Percentiles rank a stretch among this genome's conserved stretches.
These are phyloP conservation scores for Nomia melanderi DNA, from an alignment of 1,140 invertebrate species.

Conservation along the genomic window DNA sequence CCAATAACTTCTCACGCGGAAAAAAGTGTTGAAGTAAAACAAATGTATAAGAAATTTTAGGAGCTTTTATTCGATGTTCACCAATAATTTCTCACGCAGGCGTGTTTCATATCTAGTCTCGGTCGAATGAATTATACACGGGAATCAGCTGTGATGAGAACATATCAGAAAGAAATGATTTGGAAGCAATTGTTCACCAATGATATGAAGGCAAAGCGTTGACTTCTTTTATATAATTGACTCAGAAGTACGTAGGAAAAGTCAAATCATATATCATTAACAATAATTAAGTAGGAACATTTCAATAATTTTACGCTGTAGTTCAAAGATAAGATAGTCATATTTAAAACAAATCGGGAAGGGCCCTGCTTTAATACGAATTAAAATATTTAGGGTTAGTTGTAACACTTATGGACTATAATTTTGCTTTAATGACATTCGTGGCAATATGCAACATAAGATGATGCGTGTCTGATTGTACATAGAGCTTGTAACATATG, in stretches of 20 bases:
- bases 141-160: constrained; percentile 57
- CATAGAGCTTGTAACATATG: constrained; percentile 46
- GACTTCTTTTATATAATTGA: constrained; percentile 35
- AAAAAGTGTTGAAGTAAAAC: too few species aligned
- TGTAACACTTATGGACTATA: background rate
- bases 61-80: too few species aligned
- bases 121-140: background rate
- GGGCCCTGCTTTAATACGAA: background rate
- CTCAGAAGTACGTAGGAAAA: constrained; percentile 4
- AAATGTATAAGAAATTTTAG: too few species aligned
- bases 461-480: constrained; percentile 16
- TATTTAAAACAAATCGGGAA: too few species aligned
- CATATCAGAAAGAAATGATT: constrained; percentile 45
- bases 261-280: too few species aligned
- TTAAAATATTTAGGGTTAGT: background rate
- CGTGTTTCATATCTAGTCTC: background rate
- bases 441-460: constrained; percentile 50
- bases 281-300: constrained; percentile 29
- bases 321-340: too few species aligned
- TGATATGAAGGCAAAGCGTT: background rate
- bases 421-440: constrained; percentile 18
- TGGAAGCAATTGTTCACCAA: background rate
- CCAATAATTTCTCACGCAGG: too few species aligned
- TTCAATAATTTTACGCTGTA: constrained; percentile 14
- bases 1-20: too few species aligned